These are phyloP conservation scores for Oligia latruncula DNA, from an alignment of 2,888 invertebrate genomes.

Conservation along the genomic window DNA sequence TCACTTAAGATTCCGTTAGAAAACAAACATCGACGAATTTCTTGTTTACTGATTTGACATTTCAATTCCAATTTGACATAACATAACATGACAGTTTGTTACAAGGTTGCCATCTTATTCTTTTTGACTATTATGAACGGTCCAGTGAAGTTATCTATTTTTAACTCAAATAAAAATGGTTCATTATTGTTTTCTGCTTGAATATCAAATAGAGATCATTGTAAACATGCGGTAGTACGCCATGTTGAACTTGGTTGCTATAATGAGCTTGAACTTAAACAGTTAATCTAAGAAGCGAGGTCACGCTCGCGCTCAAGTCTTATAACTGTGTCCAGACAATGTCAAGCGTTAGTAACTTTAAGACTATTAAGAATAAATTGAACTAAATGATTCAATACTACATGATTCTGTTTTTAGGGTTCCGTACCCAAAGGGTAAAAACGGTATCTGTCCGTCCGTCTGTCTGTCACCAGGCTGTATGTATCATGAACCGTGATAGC, in stretches of 20 bases:
- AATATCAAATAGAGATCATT: not conserved
- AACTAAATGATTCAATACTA: not conserved
- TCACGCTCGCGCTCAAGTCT: constrained; percentile 49
- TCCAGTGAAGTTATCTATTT: constrained; percentile 31
- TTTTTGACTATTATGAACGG: not conserved
- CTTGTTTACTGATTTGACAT: constrained; percentile 72
- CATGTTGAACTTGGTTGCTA: not conserved
- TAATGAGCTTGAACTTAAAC: constrained; percentile 57
- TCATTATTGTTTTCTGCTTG: not conserved
- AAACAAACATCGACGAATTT: constrained; percentile 68
- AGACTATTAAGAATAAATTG: not conserved
- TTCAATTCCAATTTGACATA: constrained; percentile 15
- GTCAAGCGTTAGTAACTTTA: constrained; percentile 33
- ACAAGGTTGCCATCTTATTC: constrained; percentile 45
- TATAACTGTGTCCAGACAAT: constrained; percentile 55
- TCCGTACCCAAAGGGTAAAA: too few relatives aligned
- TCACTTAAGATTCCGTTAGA: constrained; percentile 73
- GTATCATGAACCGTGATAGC: too few relatives aligned
- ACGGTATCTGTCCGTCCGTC: too few relatives aligned
- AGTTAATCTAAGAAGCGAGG: constrained; percentile 50
- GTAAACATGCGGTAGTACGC: not conserved
- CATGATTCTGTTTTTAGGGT: not conserved
- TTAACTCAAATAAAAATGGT: not conserved
- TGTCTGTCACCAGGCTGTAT: too few relatives aligned
- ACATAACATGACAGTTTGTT: constrained; percentile 32